Conservation (phyloP, 1,140 invertebrate genomes). For the Nylanderia fulva region DNA sequence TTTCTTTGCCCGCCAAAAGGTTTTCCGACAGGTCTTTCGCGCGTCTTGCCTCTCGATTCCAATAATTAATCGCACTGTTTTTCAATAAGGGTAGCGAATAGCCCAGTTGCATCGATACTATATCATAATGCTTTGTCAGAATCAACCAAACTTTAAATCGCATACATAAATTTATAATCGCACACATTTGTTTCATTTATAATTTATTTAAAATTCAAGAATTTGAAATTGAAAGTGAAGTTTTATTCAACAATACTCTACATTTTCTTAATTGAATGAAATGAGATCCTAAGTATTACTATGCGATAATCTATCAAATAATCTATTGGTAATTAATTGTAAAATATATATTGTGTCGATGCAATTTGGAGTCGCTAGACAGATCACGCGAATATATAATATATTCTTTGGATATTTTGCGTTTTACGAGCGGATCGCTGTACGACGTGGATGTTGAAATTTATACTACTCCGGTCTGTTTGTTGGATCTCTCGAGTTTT, state of each 20-base stretch:
- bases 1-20: slow-evolving; percentile 59
- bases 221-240: background rate
- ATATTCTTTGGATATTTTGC: no score
- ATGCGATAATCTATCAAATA: no score
- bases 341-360: no score
- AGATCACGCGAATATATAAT: no score
- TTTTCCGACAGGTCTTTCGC: slow-evolving; percentile 18
- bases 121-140: background rate
- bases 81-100: no score
- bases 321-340: no score
- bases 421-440: no score
- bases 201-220: background rate
- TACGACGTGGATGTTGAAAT: no score
- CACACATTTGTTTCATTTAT: no score
- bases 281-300: no score
- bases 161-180: background rate
- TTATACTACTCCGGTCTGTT: background rate
- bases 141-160: background rate
- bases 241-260: background rate
- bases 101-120: background rate
- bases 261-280: no score
- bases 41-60: slow-evolving; percentile 48
- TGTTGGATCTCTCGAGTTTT: background rate
- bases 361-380: no score
- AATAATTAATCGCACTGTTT: background rate